Base-by-base conservation (phyloP, 2,888 invertebrate genomes). In the Lasioglossum malachurum region DNA sequence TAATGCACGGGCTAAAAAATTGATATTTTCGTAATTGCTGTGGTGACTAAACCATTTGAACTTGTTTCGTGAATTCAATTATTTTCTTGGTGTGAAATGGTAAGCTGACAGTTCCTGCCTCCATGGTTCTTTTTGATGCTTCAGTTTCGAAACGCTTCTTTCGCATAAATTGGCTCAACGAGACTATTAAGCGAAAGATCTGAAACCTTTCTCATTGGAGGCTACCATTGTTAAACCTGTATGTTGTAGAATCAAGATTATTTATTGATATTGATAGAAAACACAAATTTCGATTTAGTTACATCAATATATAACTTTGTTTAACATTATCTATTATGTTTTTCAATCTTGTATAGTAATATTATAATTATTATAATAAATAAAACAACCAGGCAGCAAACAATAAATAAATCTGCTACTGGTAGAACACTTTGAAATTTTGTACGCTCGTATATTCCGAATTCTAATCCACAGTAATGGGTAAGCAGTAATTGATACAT, bases 121-220 rank as follows among this genome's bases (percentile, higher is more conserved):
- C 35, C 67, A 35, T 31, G 75, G 80, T 75, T 84, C 77, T 60
- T 84, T 69, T 75, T 31, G 69, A 69, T 81, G 60, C 73, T 64
- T 67, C 67, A 19, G 67, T 79, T 44, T 80, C 53, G 35, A 69
- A 12, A 71, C 41, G 44, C 67, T 71, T 64, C 44, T 84, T 64
- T 53, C n/a, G 77, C 35, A 44, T 75, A 80, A 80, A 86, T 86
- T 86, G 86, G 77, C 84, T 86, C 75, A 84, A 86, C 80, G 60
- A 80, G 77, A 2, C 64, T 71, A 75, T 84, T 84, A 80, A 86
- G n/a, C n/a, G 53, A n/a, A 73, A 64, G 64, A 57, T 35, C 71
- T 46, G 31, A 80, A 86, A 75, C 78, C 35, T 71, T 86, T 75
- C 27, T 80, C 74, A 78, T 72, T 23, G 64, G n/a, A 23, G 84